Base-by-base conservation (phyloP, 2,888 invertebrate species). In the Exephanes ischioxanthus region DNA sequence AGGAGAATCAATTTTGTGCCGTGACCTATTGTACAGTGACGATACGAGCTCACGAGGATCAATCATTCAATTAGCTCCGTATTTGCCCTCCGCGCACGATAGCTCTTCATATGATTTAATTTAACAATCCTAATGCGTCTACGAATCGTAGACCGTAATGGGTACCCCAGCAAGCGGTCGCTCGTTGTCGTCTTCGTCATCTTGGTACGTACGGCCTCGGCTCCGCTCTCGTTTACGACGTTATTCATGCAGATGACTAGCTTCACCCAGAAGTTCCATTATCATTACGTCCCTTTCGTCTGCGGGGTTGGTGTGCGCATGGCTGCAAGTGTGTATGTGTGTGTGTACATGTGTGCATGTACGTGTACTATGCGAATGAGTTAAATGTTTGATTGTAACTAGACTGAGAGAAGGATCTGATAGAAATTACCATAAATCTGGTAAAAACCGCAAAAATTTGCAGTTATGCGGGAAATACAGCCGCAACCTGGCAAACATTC, bases 21-120 rank as follows among this genome's bases (percentile, higher is more conserved):
- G 26, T 26, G 14, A 26, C 58, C 58, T 26, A 26, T 45, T 48
- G 78, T 66, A 66, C 26, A 84, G 83, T 41, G 55, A 70, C 75
- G 85, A 81, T 79, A 55, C 53, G 30, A 83, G 73, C 66, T 61
- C 68, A 67, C 83, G 88, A 88, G 88, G 84, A 82, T 90, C 92
- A 92, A 93, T 93, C 93, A 92, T 93, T 93, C 93, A 92, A 92
- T 93, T 92, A 92, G 90, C 91, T 89, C 89, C 88, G 90, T 89
- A 78, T 71, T 61, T 79, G 71, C 71, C 63, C 61, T 70, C 73
- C 89, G 90, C 89, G 88, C 90, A 89, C 91, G 90, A 92, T 91
- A 48, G 90, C 90, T 91, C 91, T 91, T 89, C 88, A 91, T 90
- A 89, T 90, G 90, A 92, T 91, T 92, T 92, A 90, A 92, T 92